phyloP scores from a whole-genome alignment of 2,888 invertebrate genomes.

The Leptinotarsa haldemani region DNA sequence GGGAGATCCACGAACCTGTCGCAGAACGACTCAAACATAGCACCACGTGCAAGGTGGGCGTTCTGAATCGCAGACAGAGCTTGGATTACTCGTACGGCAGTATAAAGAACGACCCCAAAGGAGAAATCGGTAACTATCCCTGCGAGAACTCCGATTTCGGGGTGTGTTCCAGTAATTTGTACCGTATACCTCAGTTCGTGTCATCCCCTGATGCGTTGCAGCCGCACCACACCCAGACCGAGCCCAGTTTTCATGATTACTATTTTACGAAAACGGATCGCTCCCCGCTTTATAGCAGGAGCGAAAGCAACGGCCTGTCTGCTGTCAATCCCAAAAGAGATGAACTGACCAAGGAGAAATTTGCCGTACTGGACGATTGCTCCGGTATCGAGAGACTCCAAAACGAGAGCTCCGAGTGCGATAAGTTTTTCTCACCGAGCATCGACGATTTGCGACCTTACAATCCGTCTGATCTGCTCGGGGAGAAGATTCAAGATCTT shows the following conservation, averaged over 20 bases:
- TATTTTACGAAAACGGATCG: conserved; percentile 56
- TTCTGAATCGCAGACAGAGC: conserved; percentile 57
- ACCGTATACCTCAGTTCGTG: conserved; percentile 57
- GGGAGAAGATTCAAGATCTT: conserved; percentile 29
- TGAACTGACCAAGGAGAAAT: conserved; percentile 28
- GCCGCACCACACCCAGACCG: conserved; percentile 46
- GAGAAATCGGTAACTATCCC: conserved; percentile 38
- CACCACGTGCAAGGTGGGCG: conserved; percentile 58
- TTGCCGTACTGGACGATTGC: conserved; percentile 40
- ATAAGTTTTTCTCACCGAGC: conserved; percentile 48
- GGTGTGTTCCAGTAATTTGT: conserved; percentile 55
- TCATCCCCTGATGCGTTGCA: conserved; percentile 39
- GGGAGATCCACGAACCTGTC: conserved; percentile 59
- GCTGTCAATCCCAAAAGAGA: conserved; percentile 19
- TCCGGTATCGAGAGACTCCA: conserved; percentile 56
- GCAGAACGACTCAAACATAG: conserved; percentile 55
- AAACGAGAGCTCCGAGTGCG: conserved; percentile 51
- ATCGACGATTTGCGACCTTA: conserved; percentile 57
- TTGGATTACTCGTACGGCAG: conserved; percentile 53
- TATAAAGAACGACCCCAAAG: conserved; percentile 49
- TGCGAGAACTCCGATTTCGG: conserved; percentile 20
- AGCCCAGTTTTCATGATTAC: conserved; percentile 55
- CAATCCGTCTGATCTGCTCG: conserved; percentile 44
- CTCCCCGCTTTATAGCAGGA: conserved; percentile 58
- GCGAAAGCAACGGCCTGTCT: conserved; percentile 43